These are phyloP conservation scores for Coilia nasus DNA, from an alignment of 2,797 vertebrate species.

Conservation along the genomic window DNA sequence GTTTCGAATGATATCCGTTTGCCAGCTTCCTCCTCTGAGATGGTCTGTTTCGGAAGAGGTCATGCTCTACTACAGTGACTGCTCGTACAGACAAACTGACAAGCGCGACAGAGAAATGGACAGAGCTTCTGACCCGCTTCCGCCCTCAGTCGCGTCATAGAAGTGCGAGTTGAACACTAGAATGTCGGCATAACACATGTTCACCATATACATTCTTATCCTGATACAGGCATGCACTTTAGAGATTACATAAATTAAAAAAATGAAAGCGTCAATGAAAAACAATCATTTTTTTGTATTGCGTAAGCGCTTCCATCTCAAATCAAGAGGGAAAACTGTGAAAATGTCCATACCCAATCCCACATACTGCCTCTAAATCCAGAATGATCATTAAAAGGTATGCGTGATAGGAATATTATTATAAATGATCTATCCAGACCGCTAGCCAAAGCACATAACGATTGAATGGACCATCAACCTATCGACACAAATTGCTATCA, in stretches of 20 bases:
- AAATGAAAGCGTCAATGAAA: conserved; percentile 20
- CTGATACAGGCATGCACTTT: conserved; percentile 48
- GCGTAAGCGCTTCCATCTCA: conserved; percentile 38
- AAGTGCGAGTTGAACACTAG: conserved; percentile 23
- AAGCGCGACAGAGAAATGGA: background rate
- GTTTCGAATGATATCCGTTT: background rate
- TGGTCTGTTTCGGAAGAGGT: background rate
- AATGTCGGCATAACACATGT: conserved; percentile 17
- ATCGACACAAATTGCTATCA: background rate
- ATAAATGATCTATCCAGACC: background rate
- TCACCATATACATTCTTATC: conserved; percentile 41
- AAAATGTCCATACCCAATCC: conserved; percentile 18
- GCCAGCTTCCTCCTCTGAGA: conserved; percentile 19
- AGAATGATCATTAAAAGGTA: conserved; percentile 24
- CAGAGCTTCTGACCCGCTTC: background rate
- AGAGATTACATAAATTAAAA: conserved; percentile 32
- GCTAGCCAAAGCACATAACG: background rate
- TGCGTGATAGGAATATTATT: background rate
- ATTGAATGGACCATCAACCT: background rate
- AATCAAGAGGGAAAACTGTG: conserved; percentile 21
- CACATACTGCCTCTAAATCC: conserved; percentile 24
- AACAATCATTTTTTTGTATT: conserved; percentile 29
- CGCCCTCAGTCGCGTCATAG: background rate
- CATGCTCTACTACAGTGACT: background rate
- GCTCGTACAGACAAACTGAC: background rate